These are phyloP conservation scores for Molossus alvarezi DNA, from an alignment of 2,797 vertebrate genomes.

Conservation along the genomic window DNA sequence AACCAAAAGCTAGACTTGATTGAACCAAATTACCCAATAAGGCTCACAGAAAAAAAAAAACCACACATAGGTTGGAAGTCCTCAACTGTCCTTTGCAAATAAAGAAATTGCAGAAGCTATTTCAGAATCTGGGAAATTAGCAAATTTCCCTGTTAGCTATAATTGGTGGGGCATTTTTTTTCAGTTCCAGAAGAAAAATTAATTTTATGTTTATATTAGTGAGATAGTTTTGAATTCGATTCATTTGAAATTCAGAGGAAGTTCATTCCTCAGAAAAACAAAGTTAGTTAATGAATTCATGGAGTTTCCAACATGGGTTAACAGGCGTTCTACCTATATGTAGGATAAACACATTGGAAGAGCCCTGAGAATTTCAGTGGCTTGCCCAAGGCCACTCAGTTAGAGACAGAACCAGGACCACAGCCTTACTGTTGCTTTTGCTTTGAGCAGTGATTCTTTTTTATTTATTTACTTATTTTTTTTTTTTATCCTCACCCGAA, in stretches of 20 bases:
- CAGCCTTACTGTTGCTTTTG: not conserved
- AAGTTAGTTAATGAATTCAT: slow-evolving; percentile 65
- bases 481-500: too few species aligned
- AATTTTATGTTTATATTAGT: slow-evolving; percentile 79
- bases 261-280: slow-evolving; percentile 68
- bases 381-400: not conserved
- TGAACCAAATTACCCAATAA: slow-evolving; percentile 39
- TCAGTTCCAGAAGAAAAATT: slow-evolving; percentile 61
- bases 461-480: too few species aligned
- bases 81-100: slow-evolving; percentile 43
- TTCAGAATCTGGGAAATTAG: slow-evolving; percentile 46
- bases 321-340: not conserved
- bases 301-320: slow-evolving; percentile 65
- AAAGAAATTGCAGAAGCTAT: slow-evolving; percentile 44
- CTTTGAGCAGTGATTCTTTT: not conserved
- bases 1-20: slow-evolving; percentile 25
- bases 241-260: slow-evolving; percentile 75
- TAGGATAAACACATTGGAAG: not conserved
- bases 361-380: not conserved
- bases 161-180: slow-evolving; percentile 35
- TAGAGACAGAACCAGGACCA: not conserved
- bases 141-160: not conserved
- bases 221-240: slow-evolving; percentile 67
- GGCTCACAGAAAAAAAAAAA: not conserved
- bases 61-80: not conserved